These are phyloP conservation scores for Catocala fraxini DNA, from an alignment of 2,888 invertebrate species.

Conservation along the genomic window DNA sequence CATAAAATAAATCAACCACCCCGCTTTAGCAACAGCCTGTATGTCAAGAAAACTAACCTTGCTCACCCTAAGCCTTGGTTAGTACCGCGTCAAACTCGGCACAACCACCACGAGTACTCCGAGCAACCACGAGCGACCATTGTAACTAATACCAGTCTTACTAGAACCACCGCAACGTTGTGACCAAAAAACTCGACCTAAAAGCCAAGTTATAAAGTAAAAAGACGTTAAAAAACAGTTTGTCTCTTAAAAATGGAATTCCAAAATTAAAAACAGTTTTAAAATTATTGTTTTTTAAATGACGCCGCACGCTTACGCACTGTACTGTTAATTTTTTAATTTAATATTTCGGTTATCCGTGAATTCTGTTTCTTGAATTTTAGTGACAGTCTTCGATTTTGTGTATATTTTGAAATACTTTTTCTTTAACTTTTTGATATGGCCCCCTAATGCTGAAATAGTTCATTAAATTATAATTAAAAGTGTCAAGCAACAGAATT, in stretches of 20 bases:
- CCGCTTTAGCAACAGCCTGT: constrained; percentile 47
- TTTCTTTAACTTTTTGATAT: too few species aligned
- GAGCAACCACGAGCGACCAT: constrained; percentile 40
- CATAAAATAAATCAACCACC: too few species aligned
- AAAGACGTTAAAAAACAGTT: constrained; percentile 45
- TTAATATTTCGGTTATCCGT: constrained; percentile 11
- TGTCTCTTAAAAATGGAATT: constrained; percentile 47
- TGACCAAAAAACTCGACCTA: constrained; percentile 43
- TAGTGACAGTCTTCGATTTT: background rate
- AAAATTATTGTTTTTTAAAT: constrained; percentile 38
- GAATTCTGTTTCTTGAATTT: constrained; percentile 14
- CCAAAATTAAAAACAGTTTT: constrained; percentile 41
- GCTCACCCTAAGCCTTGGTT: constrained; percentile 53
- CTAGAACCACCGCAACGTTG: constrained; percentile 54
- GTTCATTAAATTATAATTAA: background rate
- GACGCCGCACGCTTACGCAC: constrained; percentile 50
- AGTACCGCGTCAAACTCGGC: constrained; percentile 64
- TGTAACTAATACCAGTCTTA: constrained; percentile 56
- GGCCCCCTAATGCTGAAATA: background rate
- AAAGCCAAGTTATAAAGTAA: constrained; percentile 48
- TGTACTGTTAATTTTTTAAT: constrained; percentile 19
- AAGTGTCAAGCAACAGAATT: constrained; percentile 16
- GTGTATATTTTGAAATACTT: background rate
- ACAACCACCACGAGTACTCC: constrained; percentile 49
- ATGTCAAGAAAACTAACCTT: constrained; percentile 58